Evolutionary conservation across 1,140 invertebrate species (phyloP).

Genomic region (Bombus difficillimus): DNA sequence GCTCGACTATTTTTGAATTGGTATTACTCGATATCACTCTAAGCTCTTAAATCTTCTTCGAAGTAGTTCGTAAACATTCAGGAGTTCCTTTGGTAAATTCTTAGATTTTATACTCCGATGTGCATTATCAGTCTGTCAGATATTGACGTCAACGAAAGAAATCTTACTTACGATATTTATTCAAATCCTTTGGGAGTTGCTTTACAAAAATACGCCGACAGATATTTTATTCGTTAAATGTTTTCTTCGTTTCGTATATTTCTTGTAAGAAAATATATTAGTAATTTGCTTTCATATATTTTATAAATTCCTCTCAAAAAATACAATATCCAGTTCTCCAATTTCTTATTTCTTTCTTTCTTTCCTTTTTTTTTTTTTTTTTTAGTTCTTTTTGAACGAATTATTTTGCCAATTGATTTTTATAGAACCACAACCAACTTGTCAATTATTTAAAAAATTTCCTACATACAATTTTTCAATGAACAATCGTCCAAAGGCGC

Average conservation of each 20-base stretch:
- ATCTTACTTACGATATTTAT: neutral
- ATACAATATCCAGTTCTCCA: slow-evolving; percentile 4
- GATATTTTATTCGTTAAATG: neutral
- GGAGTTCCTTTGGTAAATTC: neutral
- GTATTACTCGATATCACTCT: neutral
- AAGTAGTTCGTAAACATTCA: neutral
- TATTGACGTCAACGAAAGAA: too few species aligned
- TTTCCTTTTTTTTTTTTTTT: too few species aligned
- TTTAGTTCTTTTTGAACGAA: neutral
- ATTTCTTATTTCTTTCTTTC: too few species aligned
- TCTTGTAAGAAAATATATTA: slow-evolving; percentile 7
- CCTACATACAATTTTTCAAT: neutral
- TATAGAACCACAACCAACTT: neutral
- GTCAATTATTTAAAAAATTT: neutral
- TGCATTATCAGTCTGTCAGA: neutral
- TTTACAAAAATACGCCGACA: neutral
- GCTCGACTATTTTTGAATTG: slow-evolving; percentile 10
- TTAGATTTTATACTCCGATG: neutral
- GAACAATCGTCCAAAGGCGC: neutral
- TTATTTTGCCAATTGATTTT: neutral
- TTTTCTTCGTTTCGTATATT: too few species aligned
- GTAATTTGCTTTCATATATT: neutral
- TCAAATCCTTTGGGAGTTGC: neutral
- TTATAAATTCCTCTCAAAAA: slow-evolving; percentile 15
- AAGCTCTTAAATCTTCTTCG: neutral